Conservation (phyloP, 2,888 invertebrate genomes). For the Sinodicranocentrus sp. region DNA sequence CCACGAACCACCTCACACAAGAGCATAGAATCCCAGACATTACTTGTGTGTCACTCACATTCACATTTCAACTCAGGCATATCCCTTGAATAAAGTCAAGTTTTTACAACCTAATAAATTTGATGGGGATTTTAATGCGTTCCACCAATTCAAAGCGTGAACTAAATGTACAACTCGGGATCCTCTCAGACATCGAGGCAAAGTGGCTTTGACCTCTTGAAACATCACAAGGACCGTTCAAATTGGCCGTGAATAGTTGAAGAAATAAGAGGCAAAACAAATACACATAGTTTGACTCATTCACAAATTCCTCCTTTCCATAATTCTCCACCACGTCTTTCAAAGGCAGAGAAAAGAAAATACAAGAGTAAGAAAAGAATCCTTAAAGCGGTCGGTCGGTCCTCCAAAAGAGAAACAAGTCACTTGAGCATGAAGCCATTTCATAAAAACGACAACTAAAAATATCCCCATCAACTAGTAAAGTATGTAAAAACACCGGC, state of each 20-base stretch:
- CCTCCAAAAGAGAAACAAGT: background rate
- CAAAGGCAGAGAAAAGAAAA: too few relatives aligned
- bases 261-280: background rate
- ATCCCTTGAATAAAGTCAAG: background rate
- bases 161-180: background rate
- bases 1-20: background rate
- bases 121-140: conserved; percentile 33
- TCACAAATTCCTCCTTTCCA: background rate
- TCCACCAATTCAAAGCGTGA: conserved; percentile 39
- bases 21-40: background rate
- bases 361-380: conserved; percentile 8
- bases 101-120: conserved; percentile 59
- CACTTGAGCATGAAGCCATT: conserved; percentile 46
- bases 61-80: background rate
- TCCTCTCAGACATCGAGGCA: too few relatives aligned
- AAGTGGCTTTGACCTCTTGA: conserved; percentile 58
- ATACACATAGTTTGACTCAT: background rate
- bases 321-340: too few relatives aligned
- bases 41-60: background rate
- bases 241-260: conserved; percentile 4
- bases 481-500: conserved; percentile 16
- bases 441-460: conserved; percentile 32
- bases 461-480: conserved; percentile 38
- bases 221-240: too few relatives aligned
- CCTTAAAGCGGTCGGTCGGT: conserved; percentile 5